phyloP scores from a whole-genome alignment of 2,797 vertebrate species.

The Melopsittacus undulatus region DNA sequence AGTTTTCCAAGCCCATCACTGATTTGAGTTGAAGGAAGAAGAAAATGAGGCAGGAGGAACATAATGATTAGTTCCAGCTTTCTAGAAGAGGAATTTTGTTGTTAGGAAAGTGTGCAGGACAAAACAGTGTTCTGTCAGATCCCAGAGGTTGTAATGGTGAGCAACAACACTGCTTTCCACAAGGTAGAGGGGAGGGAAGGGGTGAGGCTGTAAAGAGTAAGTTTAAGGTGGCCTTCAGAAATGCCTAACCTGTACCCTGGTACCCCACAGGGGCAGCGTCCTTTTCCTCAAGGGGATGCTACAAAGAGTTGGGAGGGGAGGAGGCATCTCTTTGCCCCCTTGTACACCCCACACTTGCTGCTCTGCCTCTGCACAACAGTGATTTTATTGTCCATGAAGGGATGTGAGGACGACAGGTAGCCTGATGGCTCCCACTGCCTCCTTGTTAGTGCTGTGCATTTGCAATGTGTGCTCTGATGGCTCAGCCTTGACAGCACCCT shows the following conservation, averaged over 20 bases:
- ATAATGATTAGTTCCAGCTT: too few species aligned
- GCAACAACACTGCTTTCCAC: not conserved
- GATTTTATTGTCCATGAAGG: accelerated
- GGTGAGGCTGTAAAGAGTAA: not conserved
- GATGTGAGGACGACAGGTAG: not conserved
- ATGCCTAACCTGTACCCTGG: too few species aligned
- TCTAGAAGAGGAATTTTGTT: not conserved
- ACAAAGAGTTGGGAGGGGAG: not conserved
- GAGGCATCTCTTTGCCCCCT: not conserved
- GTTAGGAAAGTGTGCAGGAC: accelerated
- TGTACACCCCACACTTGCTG: too few species aligned
- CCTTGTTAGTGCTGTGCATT: not conserved
- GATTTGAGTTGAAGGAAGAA: not conserved
- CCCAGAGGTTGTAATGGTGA: not conserved
- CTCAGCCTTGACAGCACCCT: not conserved
- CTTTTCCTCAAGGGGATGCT: accelerated
- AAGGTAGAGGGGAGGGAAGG: not conserved
- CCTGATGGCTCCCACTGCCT: not conserved
- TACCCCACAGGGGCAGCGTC: not conserved
- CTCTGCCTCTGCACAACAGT: accelerated
- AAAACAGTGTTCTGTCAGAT: not conserved
- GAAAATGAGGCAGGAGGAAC: not conserved
- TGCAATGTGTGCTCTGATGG: not conserved
- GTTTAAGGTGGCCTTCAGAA: not conserved
- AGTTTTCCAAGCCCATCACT: not conserved